Percentiles rank a stretch among this genome's conserved stretches.
These are phyloP conservation scores for Megalops cyprinoides DNA, from an alignment of 2,797 vertebrate genomes.

Conservation along the genomic window DNA sequence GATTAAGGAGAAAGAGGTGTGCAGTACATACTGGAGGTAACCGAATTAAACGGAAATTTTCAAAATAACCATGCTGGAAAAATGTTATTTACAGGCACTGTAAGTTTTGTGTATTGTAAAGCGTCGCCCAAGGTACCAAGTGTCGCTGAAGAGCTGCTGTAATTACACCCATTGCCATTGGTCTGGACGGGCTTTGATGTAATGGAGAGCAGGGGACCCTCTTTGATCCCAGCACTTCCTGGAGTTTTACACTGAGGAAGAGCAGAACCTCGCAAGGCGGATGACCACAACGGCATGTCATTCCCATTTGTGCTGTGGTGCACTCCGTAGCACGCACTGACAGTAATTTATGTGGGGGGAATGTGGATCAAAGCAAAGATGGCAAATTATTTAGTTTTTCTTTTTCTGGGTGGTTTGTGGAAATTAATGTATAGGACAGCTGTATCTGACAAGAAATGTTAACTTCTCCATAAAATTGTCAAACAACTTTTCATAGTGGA, in stretches of 20 bases:
- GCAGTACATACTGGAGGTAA: not conserved
- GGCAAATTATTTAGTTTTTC: not conserved
- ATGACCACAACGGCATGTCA: not conserved
- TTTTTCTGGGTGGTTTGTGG: not conserved
- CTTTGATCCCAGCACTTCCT: not conserved
- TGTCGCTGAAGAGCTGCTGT: not conserved
- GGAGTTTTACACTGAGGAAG: not conserved
- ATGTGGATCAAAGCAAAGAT: not conserved
- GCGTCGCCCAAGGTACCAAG: not conserved
- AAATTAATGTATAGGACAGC: not conserved
- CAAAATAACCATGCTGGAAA: constrained; percentile 8
- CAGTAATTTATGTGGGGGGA: constrained; percentile 9
- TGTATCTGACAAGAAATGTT: not conserved
- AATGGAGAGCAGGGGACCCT: not conserved
- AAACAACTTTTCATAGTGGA: not conserved
- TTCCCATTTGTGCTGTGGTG: constrained; percentile 4
- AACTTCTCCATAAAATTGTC: not conserved
- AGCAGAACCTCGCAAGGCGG: not conserved
- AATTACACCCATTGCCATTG: not conserved
- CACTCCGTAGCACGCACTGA: not conserved
- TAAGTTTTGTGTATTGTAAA: too few relatives aligned
- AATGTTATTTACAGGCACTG: not conserved
- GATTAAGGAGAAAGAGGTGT: not conserved
- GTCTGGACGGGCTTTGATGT: constrained; percentile 25
- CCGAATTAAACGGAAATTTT: not conserved